Percentiles rank a stretch among this genome's conserved stretches.
Conservation (phyloP, 2,888 invertebrate species). For the Aleiodes alternator region DNA sequence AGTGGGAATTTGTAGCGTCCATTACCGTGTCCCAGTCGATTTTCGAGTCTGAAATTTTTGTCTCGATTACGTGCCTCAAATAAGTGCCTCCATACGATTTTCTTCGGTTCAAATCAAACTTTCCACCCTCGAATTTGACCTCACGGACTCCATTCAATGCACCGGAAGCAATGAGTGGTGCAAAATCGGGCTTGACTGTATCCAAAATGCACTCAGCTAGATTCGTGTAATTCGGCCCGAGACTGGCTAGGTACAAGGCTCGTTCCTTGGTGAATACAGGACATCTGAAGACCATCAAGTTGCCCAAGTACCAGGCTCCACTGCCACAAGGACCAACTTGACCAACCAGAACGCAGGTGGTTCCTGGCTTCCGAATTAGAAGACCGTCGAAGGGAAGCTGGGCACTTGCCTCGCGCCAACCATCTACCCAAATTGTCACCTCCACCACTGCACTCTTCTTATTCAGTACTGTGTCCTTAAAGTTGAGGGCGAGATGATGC, state of each 20-base stretch:
- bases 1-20: conserved; percentile 76
- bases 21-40: conserved; percentile 81
- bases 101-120: conserved; percentile 66
- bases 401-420: conserved; percentile 78
- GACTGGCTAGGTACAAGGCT: conserved; percentile 79
- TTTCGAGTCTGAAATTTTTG: conserved; percentile 73
- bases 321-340: conserved; percentile 72
- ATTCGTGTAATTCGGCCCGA: conserved; percentile 76
- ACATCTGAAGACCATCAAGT: conserved; percentile 77
- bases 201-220: conserved; percentile 75
- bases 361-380: conserved; percentile 78
- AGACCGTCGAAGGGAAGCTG: conserved; percentile 80
- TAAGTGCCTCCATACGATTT: conserved; percentile 70
- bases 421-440: conserved; percentile 79
- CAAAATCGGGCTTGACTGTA: conserved; percentile 71
- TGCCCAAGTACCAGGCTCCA: conserved; percentile 78
- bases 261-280: conserved; percentile 77
- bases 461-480: conserved; percentile 77
- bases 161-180: conserved; percentile 70
- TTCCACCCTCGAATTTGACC: conserved; percentile 68
- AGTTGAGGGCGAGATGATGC: conserved; percentile 79
- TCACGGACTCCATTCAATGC: conserved; percentile 69
- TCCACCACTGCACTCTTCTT: conserved; percentile 79
- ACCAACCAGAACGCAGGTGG: conserved; percentile 78
- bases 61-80: conserved; percentile 66